A percentile compares a stretch with the other conserved stretches of the same genome.
Conservation (phyloP, 2,113 vertebrate species). For the Myrmophylax atrothorax region DNA sequence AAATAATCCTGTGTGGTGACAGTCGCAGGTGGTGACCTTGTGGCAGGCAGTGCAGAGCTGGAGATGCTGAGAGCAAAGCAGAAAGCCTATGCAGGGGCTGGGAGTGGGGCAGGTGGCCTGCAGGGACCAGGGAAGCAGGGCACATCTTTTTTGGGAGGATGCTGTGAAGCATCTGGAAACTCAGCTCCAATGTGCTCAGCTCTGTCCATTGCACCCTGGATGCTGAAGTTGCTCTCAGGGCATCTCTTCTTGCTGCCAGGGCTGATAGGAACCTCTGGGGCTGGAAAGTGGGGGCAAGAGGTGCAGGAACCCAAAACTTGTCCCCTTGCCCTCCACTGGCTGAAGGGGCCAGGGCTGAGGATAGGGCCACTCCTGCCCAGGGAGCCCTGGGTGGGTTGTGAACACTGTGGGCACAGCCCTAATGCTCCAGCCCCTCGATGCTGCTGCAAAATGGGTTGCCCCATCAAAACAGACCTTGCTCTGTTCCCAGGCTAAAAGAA, state of each 20-base stretch:
- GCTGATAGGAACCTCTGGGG: neutral
- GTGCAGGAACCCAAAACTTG: neutral
- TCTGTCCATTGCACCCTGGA: neutral
- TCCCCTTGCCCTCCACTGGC: neutral
- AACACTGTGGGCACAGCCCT: neutral
- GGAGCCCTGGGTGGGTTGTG: neutral
- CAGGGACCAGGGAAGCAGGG: neutral
- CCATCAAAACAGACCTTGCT: constrained; percentile 3
- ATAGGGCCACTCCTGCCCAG: neutral
- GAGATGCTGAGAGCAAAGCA: neutral
- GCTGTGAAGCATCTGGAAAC: neutral
- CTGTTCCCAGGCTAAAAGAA: constrained; percentile 42
- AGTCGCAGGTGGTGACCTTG: neutral
- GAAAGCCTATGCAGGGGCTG: neutral
- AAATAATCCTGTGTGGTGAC: neutral
- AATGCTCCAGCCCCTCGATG: accelerated
- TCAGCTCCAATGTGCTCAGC: neutral
- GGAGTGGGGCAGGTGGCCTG: neutral
- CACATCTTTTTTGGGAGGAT: neutral
- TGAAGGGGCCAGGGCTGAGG: neutral
- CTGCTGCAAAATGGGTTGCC: neutral
- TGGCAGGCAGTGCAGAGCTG: neutral
- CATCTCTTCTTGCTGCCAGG: neutral
- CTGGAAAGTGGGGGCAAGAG: neutral
- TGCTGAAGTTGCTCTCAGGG: neutral